Evolutionary conservation across 1,140 invertebrate species (phyloP).

Genomic region (Sycophila sp.): DNA sequence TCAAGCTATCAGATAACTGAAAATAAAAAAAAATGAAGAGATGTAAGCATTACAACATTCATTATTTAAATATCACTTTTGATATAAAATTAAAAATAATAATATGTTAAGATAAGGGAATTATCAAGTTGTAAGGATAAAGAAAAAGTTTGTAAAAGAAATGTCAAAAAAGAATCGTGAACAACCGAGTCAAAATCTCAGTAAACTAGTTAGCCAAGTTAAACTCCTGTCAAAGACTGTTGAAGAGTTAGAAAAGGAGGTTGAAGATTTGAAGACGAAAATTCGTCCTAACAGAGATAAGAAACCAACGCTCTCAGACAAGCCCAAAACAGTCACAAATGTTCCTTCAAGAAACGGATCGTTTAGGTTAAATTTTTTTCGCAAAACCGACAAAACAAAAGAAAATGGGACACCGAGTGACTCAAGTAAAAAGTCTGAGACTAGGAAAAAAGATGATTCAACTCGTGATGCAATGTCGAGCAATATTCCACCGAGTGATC

Average conservation of each 20-base stretch:
- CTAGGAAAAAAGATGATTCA: neutral
- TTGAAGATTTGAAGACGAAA: neutral
- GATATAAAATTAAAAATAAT: too few species aligned
- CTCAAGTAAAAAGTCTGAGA: neutral
- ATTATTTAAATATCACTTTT: too few species aligned
- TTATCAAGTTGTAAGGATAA: too few species aligned
- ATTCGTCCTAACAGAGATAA: neutral
- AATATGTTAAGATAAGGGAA: too few species aligned
- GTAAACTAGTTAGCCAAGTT: neutral
- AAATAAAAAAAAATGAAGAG: too few species aligned
- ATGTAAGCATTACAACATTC: too few species aligned
- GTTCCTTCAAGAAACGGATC: neutral
- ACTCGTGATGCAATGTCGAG: neutral
- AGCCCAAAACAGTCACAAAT: too few species aligned
- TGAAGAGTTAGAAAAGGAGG: conserved; percentile 5
- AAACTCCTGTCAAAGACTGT: neutral
- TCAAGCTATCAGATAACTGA: too few species aligned
- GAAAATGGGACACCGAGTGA: neutral
- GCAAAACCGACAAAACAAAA: neutral
- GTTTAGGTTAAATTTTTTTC: conserved; percentile 8
- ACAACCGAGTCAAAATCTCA: too few species aligned
- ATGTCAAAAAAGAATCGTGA: too few species aligned
- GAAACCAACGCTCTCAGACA: neutral
- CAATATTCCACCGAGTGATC: too few species aligned
- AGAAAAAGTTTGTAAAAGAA: too few species aligned